Evolutionary conservation across 1,140 invertebrate genomes (phyloP).

Genomic region (Prorops nasuta): DNA sequence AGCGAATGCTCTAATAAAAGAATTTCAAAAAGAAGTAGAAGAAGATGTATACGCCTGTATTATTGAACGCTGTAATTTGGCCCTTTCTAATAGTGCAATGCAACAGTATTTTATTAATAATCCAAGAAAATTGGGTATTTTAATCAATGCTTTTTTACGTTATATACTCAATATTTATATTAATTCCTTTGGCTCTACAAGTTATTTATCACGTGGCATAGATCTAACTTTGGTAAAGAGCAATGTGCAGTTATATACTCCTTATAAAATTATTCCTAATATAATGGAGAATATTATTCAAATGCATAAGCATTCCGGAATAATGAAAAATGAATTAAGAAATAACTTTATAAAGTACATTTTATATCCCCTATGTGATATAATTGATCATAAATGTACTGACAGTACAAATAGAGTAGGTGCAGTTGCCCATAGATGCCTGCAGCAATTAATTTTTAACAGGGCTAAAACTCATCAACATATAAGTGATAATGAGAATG

Average conservation of each 20-base stretch:
- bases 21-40: conserved; percentile 15
- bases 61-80: conserved; percentile 20
- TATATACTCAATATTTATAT: conserved; percentile 10
- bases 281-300: conserved; percentile 23
- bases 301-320: conserved; percentile 25
- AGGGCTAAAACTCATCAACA: conserved; percentile 10
- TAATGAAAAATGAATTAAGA: conserved; percentile 20
- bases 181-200: not conserved
- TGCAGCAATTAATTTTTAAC: conserved; percentile 30
- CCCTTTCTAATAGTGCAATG: conserved; percentile 23
- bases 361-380: conserved; percentile 30
- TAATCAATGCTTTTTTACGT: conserved; percentile 24
- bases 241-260: not conserved
- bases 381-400: conserved; percentile 14
- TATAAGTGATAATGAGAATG: conserved; percentile 11
- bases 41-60: too few relatives aligned
- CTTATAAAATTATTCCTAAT: conserved; percentile 8
- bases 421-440: conserved; percentile 29
- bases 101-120: conserved; percentile 33
- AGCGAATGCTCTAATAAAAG: conserved; percentile 18
- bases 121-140: conserved; percentile 16
- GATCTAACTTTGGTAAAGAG: not conserved
- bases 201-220: not conserved
- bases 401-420: conserved; percentile 24
- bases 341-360: conserved; percentile 27